Base-by-base conservation (phyloP, 30 jellyfish, hydroid and myxozoan genomes). In the Rhopilema esculentum region DNA sequence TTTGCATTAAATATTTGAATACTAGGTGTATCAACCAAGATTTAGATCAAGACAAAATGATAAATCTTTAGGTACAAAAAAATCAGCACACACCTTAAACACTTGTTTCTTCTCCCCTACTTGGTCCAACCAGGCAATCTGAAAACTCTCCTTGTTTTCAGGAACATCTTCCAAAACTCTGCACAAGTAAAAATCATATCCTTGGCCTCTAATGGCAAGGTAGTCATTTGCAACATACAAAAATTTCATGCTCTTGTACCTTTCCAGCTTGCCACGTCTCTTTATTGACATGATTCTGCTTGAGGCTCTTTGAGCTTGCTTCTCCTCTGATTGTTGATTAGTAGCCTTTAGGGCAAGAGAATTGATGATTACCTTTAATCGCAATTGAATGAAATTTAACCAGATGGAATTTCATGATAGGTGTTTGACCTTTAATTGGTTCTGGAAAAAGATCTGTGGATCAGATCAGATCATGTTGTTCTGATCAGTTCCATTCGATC, bases 141-240 rank as follows among this genome's bases (percentile, higher is more conserved):
- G 70, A 74, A 89, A 80, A 33, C 32, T n/a, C 23, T 64, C 84
- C 20, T 62, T 49, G 48, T 64, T 76, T 27, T 89, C 93, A 21
- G 90, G 86, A 2, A 89, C 97, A 81, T 89, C 97, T 82, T 89
- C 97, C 6, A 89, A 66, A 30, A 83, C 86, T 80, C 82, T 82
- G 33, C 93, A 83, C 23, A 89, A 57, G 74, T 66, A 89, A 77
- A 89, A 89, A 21, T 57, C 89, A 9, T 53, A 50, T 40, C 83
- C 93, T 1, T 74, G 89, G 17, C 90, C 97, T 65, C 97, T 81
- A 27, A 89, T 90, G 16, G 97, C 84, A 66, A 89, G 49, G 71
- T 49, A 66, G 53, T 89, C 97, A 64, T 76, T 93, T 27, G 97
- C 97, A 32, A 50, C 50, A 75, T 78, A 89, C 27, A 33, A 77